Evolutionary conservation across 2,888 invertebrate species (phyloP).

Genomic region (Resseliella maxima): DNA sequence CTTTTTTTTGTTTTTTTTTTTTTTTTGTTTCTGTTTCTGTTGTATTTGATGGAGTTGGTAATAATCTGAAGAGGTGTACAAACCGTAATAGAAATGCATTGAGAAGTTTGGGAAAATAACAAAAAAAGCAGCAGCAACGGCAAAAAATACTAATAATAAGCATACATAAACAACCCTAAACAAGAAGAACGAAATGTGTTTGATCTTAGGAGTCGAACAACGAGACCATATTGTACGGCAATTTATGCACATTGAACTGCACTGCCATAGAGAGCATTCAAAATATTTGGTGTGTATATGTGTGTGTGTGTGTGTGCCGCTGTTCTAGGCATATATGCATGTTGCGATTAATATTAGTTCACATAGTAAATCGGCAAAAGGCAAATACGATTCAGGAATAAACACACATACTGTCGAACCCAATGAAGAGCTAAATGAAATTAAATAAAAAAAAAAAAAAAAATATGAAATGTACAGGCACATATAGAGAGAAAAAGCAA

Average conservation of each 20-base stretch:
- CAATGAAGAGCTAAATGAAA: neutral
- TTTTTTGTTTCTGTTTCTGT: no score
- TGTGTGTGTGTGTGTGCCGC: neutral
- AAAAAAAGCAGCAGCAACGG: conserved; percentile 17
- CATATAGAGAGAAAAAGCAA: neutral
- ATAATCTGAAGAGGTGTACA: conserved; percentile 33
- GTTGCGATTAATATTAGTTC: neutral
- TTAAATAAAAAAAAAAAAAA: neutral
- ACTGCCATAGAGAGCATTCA: neutral
- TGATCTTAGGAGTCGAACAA: conserved; percentile 33
- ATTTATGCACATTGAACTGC: conserved; percentile 47
- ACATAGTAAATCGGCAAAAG: conserved; percentile 20
- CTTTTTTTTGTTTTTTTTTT: no score
- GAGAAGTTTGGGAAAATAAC: neutral
- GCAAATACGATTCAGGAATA: neutral
- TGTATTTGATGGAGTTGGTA: conserved; percentile 25
- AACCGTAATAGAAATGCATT: neutral
- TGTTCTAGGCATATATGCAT: neutral
- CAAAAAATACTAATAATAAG: neutral
- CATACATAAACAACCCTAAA: conserved; percentile 48
- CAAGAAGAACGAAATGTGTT: conserved; percentile 9
- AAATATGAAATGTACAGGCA: neutral
- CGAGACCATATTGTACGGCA: conserved; percentile 19
- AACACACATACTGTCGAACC: neutral
- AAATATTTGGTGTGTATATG: neutral